phyloP scores from a whole-genome alignment of 2,888 invertebrate species.

The Ashinkailepas kermadecensis region DNA sequence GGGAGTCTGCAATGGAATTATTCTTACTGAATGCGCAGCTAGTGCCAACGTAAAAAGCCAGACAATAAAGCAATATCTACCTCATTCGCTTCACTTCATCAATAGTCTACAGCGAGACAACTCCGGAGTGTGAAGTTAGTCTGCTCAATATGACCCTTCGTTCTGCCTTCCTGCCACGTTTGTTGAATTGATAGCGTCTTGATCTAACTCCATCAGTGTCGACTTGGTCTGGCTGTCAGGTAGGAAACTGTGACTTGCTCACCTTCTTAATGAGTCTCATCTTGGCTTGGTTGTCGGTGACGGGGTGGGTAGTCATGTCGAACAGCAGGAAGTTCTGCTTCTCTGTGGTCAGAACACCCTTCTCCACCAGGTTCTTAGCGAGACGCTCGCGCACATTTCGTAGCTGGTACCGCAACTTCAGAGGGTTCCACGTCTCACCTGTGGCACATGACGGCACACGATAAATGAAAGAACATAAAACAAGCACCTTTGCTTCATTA shows the following conservation, averaged over 20 bases:
- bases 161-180: too few species aligned
- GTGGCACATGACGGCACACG: constrained; percentile 24
- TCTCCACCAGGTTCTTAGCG: constrained; percentile 98
- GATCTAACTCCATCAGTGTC: too few species aligned
- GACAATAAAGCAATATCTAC: too few species aligned
- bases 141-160: too few species aligned
- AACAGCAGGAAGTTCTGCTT: constrained; percentile 99
- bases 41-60: too few species aligned
- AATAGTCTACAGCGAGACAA: too few species aligned
- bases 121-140: too few species aligned
- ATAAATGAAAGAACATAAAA: background rate
- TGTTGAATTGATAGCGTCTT: too few species aligned
- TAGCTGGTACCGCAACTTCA: constrained; percentile 94
- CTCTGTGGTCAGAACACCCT: constrained; percentile 96
- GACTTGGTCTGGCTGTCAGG: too few species aligned
- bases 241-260: constrained; percentile 32
- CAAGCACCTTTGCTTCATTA: background rate
- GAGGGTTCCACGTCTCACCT: constrained; percentile 99
- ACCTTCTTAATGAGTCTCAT: constrained; percentile 94
- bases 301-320: constrained; percentile 99
- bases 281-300: constrained; percentile 91
- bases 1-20: too few species aligned
- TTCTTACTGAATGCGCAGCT: too few species aligned
- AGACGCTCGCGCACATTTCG: constrained; percentile 97
- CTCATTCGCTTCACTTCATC: too few species aligned